These are phyloP conservation scores for Phyto melanocephala DNA, from an alignment of 2,888 invertebrate species.

Conservation along the genomic window DNA sequence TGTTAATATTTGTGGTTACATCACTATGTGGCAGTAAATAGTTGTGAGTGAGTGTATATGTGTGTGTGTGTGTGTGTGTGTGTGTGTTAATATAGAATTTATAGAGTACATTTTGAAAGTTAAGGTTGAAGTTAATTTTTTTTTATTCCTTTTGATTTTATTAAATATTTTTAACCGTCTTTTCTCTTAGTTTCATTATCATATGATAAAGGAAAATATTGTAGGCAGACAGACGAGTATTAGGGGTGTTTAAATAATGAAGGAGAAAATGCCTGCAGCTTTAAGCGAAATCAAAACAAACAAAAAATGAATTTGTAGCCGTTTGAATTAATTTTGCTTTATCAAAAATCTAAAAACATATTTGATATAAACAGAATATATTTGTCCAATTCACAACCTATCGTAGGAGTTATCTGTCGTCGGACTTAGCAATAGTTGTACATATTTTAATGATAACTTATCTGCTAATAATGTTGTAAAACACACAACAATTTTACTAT, in stretches of 20 bases:
- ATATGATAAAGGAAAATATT: constrained; percentile 47
- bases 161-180: constrained; percentile 13
- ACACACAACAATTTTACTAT: no score
- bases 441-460: no score
- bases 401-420: no score
- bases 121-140: constrained; percentile 61
- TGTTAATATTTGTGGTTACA: neutral
- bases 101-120: constrained; percentile 64
- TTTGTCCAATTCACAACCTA: no score
- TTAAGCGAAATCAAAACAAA: no score
- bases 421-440: no score
- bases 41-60: neutral
- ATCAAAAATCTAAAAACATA: no score
- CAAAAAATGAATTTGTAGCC: no score
- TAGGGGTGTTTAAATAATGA: neutral
- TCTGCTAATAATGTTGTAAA: no score
- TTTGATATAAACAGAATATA: no score
- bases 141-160: constrained; percentile 24
- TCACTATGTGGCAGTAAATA: neutral
- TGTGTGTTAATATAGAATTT: constrained; percentile 47
- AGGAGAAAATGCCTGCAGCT: no score
- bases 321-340: no score
- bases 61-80: neutral
- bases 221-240: constrained; percentile 36
- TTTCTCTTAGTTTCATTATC: constrained; percentile 36